Conservation (phyloP, 2,888 invertebrate species). For the Odiellus spinosus region DNA sequence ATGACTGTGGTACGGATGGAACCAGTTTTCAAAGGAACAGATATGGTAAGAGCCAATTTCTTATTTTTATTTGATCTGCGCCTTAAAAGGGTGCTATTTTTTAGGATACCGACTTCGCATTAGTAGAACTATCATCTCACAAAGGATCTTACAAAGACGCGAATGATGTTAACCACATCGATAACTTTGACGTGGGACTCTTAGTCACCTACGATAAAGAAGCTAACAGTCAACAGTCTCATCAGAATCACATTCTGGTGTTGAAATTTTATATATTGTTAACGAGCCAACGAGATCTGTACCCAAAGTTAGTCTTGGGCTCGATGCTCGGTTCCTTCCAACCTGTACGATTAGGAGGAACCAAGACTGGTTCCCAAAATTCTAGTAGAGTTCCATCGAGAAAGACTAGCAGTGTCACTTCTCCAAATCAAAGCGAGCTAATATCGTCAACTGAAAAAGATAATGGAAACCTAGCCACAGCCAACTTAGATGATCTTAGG, state of each 20-base stretch:
- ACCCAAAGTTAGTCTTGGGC: conserved; percentile 36
- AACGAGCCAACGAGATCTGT: conserved; percentile 34
- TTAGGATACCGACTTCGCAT: conserved; percentile 41
- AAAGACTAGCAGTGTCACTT: conserved; percentile 5
- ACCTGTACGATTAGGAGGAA: too few species aligned
- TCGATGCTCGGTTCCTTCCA: conserved; percentile 12
- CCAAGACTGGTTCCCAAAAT: conserved; percentile 3
- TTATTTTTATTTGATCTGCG: neutral
- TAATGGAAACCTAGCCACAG: too few species aligned
- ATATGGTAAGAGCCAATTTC: conserved; percentile 14
- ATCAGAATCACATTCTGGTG: conserved; percentile 29
- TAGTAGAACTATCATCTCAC: conserved; percentile 43
- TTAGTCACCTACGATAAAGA: conserved; percentile 41
- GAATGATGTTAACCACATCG: conserved; percentile 42
- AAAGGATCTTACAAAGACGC: conserved; percentile 42
- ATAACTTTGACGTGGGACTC: conserved; percentile 50
- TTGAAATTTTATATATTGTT: conserved; percentile 45
- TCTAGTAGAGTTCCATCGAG: conserved; percentile 12
- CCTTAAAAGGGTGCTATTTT: neutral
- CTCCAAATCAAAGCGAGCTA: too few species aligned
- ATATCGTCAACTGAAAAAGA: too few species aligned
- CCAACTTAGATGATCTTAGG: too few species aligned
- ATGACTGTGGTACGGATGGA: conserved; percentile 50
- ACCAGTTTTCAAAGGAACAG: conserved; percentile 23
- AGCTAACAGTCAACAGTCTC: conserved; percentile 7